A percentile compares a stretch with the other conserved stretches of the same genome.
These are phyloP conservation scores for Oikopleura dioica DNA, from an alignment of 23 tunicate genomes.

Conservation along the genomic window DNA sequence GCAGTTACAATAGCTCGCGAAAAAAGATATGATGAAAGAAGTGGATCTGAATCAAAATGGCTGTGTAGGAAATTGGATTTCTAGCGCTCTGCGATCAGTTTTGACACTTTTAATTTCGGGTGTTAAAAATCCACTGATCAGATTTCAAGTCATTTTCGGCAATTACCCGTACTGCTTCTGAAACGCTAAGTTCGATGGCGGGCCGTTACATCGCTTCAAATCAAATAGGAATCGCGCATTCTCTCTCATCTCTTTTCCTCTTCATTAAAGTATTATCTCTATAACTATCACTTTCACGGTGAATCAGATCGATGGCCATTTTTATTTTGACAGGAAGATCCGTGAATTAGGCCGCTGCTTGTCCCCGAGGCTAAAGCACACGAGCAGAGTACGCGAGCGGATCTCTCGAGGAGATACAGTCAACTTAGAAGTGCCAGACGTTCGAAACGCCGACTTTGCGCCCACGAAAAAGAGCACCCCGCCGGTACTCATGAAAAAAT, in stretches of 20 bases:
- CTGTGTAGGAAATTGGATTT: neutral
- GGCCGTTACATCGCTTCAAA: conserved; percentile 10
- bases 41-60: neutral
- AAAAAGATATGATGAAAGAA: neutral
- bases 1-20: neutral
- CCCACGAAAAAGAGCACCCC: no score
- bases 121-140: neutral
- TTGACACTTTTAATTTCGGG: neutral
- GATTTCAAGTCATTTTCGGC: no score
- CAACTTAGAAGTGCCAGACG: neutral
- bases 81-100: neutral
- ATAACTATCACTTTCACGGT: no score
- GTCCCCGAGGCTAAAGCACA: neutral
- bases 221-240: no score
- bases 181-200: neutral
- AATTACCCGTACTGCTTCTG: no score
- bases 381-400: neutral
- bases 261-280: no score
- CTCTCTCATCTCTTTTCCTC: no score
- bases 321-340: no score
- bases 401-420: conserved; percentile 1
- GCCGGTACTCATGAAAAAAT: no score
- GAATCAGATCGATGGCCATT: no score
- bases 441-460: neutral
- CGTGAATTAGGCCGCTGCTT: conserved; percentile 12